These are phyloP conservation scores for Enteromius unitaeniatus DNA, from an alignment of 2,797 vertebrate genomes.

Conservation along the genomic window DNA sequence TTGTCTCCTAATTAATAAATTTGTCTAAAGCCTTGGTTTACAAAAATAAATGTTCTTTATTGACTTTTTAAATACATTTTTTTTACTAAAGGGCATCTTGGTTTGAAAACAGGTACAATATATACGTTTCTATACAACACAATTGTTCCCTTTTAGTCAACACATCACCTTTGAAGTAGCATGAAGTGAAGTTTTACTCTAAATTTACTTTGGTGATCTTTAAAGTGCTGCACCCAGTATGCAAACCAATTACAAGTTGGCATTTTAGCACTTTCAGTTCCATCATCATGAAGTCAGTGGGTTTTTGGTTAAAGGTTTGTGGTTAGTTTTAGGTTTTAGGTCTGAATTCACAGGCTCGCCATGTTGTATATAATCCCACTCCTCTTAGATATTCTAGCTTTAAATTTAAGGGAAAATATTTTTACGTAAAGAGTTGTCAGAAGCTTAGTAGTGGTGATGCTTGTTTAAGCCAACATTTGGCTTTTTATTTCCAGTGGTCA, in stretches of 20 bases:
- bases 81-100: conserved; percentile 13
- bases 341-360: not conserved
- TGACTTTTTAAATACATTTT: conserved; percentile 25
- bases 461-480: not conserved
- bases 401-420: not conserved
- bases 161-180: not conserved
- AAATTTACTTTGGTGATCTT: not conserved
- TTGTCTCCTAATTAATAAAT: conserved; percentile 60
- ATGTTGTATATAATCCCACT: not conserved
- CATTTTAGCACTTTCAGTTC: too few species aligned
- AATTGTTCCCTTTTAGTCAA: not conserved
- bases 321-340: too few species aligned
- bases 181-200: not conserved
- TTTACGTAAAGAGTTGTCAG: not conserved
- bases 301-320: not conserved
- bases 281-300: not conserved
- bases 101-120: not conserved
- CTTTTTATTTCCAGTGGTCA: not conserved
- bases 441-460: not conserved
- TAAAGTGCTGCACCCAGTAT: not conserved
- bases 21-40: conserved; percentile 52
- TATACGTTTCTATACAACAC: not conserved
- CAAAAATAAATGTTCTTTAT: conserved; percentile 46
- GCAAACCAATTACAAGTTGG: not conserved
- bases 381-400: not conserved